phyloP scores from a whole-genome alignment of 2,797 vertebrate genomes.

The Epinephelus awoara region DNA sequence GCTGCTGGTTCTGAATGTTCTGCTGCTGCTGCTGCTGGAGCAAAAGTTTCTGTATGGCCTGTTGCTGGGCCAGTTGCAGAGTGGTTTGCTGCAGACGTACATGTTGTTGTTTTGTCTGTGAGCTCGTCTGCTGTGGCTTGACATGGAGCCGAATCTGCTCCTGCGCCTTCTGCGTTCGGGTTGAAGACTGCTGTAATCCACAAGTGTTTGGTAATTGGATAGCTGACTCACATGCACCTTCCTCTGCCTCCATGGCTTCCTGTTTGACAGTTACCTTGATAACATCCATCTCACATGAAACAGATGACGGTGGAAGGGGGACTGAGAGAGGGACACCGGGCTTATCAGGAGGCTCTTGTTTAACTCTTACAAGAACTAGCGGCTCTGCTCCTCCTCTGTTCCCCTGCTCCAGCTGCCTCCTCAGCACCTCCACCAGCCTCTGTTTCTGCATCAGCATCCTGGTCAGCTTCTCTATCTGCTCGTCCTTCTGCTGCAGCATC shows the following conservation, averaged over 20 bases:
- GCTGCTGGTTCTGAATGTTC: slow-evolving; percentile 42
- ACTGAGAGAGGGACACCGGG: slow-evolving; percentile 10
- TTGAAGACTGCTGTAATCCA: slow-evolving; percentile 1
- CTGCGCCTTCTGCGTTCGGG: slow-evolving; percentile 11
- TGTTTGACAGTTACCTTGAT: slow-evolving; percentile 73
- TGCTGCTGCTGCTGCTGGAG: slow-evolving; percentile 64
- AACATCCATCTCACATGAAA: slow-evolving; percentile 35
- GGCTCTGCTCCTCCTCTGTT: slow-evolving; percentile 69
- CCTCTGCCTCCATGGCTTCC: slow-evolving; percentile 63
- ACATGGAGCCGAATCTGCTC: slow-evolving; percentile 19
- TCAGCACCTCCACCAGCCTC: slow-evolving; percentile 92
- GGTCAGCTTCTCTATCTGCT: slow-evolving; percentile 93
- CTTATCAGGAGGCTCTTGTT: slow-evolving; percentile 73
- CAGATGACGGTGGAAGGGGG: not conserved
- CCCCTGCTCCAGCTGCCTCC: slow-evolving; percentile 90
- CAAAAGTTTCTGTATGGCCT: slow-evolving; percentile 64
- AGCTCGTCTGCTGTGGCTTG: slow-evolving; percentile 23
- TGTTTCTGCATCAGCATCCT: slow-evolving; percentile 95
- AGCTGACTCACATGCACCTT: slow-evolving; percentile 9
- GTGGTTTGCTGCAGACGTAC: slow-evolving; percentile 57
- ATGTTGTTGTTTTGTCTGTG: slow-evolving; percentile 17
- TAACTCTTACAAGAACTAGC: slow-evolving; percentile 57
- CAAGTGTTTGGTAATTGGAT: not conserved
- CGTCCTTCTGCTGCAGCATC: slow-evolving; percentile 96
- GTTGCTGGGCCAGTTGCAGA: slow-evolving; percentile 59